Conservation (phyloP, 2,113 vertebrate species). For the Gymnobelideus leadbeateri region DNA sequence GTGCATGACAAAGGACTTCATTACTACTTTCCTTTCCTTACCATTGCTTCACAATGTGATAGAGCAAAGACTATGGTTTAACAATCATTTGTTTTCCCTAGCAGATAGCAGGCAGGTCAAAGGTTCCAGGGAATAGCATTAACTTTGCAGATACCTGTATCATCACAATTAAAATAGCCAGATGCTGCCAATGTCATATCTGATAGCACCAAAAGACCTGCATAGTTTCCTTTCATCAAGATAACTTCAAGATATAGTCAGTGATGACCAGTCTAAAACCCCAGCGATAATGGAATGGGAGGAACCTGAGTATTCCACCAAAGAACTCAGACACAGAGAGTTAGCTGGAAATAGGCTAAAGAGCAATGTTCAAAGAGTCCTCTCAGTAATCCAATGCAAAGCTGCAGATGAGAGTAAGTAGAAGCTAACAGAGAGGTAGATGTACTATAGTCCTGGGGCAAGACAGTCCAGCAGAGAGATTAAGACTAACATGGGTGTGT, state of each 20-base stretch:
- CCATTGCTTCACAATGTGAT: neutral
- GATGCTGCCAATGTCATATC: constrained; percentile 92
- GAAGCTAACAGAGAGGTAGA: neutral
- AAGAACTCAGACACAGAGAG: neutral
- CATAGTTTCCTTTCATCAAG: constrained; percentile 86
- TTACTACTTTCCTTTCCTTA: neutral
- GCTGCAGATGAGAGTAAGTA: neutral
- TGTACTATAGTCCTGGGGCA: neutral
- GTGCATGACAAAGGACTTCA: neutral
- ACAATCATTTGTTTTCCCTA: neutral
- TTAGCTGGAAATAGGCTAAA: neutral
- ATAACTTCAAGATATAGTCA: constrained; percentile 91
- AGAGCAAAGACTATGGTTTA: constrained; percentile 73
- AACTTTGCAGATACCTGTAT: constrained; percentile 95
- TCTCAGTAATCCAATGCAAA: neutral
- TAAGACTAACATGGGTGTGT: neutral
- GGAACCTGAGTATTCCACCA: neutral
- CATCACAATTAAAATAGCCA: constrained; percentile 94
- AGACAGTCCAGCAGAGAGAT: neutral
- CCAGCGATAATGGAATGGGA: constrained; percentile 75
- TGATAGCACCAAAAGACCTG: constrained; percentile 88
- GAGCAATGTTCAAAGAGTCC: neutral
- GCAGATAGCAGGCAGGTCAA: constrained; percentile 72
- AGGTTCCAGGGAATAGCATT: constrained; percentile 94
- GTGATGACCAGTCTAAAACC: constrained; percentile 92